Base-by-base conservation (phyloP, 2,797 vertebrate species). In the Oryzias dopingdopingensis region DNA sequence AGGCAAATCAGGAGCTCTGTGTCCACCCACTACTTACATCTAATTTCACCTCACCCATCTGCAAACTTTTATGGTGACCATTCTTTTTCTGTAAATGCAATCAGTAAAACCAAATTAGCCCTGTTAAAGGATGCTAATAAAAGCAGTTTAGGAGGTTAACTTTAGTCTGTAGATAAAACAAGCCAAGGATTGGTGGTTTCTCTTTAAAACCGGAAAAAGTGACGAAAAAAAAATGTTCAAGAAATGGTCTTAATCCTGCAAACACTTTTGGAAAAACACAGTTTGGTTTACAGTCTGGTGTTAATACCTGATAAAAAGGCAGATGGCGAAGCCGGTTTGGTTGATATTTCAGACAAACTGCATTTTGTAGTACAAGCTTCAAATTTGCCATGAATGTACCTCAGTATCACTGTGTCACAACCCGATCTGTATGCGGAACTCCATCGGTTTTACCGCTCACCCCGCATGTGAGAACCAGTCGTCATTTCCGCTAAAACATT, bases 21-120 rank as follows among this genome's bases (percentile, higher is more conserved):
- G 70, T 73, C 70, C 65, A 80, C 85, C 72, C 72, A 65, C 64
- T 64, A 67, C 74, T 85, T 83, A 77, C 75, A 75, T 83, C 76
- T 80, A 67, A 76, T 81, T 82, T 79, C 71, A 80, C 72, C 74
- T 82, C 67, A 67, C 73, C 81, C 80, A 80, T 86, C 81, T 84
- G 80, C 82, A 75, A 70, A 58, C 65, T 83, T 85, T 85, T 85
- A 79, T 74, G 67, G 67, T 76, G 74, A 64, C 82, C 78, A 69
- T 72, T 69, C 70, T 58, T 68, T 79, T 86, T 80, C 76, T 79
- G 76, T 80, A 84, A 83, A 83, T 73, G 64, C 78, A 78, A 82
- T 86, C 78, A 77, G 68, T 83, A 67, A 83, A 81, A 86, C 84
- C 87, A 79, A 87, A 86, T 86, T 84, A 75, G 67, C 59, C 77